Base-by-base conservation (phyloP, 1,140 invertebrate species). In the Acromyrmex charruanus region DNA sequence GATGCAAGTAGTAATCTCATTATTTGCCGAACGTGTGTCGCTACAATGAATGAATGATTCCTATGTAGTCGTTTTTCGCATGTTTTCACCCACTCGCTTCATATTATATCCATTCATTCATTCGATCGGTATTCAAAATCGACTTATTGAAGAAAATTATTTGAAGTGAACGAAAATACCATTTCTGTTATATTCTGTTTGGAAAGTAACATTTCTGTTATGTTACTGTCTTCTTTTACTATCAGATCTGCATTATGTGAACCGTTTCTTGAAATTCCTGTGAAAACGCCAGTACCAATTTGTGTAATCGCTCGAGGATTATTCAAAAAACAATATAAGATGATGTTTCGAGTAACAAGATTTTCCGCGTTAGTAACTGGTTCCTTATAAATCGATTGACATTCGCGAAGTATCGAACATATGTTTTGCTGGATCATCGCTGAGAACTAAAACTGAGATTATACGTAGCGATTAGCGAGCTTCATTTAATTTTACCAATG, bases 1-100 rank as follows among this genome's bases (percentile, higher is more conserved):
- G 53, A 75, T 44, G 44, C 39, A n/a, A n/a, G 49, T 14, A 75
- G 44, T 84, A 84, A 84, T 84, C 80, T 84, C 55, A 35, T 84
- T 84, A 74, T 84, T 49, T 58, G 25, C 6, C 49, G 49, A 81
- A 55, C 49, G 61, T 44, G 51, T 39, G 31, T 55, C 51, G 63
- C 77, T 80, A 49, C 63, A 49, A 18, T 55, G 65, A 81, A 68
- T 51, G 28, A 35, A 71, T 16, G 49, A 55, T 81, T 58, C 49
- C 14, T 14, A 3, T 10, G 21, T 21, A 25, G 18, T 16, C 14
- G 4, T 28, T 81, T 71, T 55, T 16, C 21, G 65, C 28, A 69
- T 53, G 49, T 53, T 21, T 69, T 44, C 31, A 14, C 2, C 28
- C n/a, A n/a, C 2, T 35, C 65, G 7, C 31, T 55, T 55, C 6